Evolutionary conservation across 1,140 invertebrate genomes (phyloP).

Genomic region (Drosophila repletoides): DNA sequence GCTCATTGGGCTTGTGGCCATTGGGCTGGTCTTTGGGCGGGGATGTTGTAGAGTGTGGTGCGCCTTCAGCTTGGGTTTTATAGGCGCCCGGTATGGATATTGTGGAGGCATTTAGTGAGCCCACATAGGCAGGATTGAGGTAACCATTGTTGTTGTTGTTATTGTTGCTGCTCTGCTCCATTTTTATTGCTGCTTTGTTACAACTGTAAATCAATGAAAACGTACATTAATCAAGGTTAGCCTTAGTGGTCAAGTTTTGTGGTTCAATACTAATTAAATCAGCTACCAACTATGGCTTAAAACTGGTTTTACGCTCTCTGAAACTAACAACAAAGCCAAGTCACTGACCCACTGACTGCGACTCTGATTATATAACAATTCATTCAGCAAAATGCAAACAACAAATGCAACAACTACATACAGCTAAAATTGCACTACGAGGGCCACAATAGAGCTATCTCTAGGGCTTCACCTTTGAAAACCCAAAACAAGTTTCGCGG

Average conservation of each 20-base stretch:
- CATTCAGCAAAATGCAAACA: slow-evolving; percentile 56
- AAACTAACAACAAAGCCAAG: slow-evolving; percentile 24
- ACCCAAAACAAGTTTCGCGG: slow-evolving; percentile 56
- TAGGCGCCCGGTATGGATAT: slow-evolving; percentile 75
- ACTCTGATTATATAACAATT: slow-evolving; percentile 58
- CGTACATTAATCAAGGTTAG: slow-evolving; percentile 45
- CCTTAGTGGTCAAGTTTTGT: slow-evolving; percentile 61
- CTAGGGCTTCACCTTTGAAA: slow-evolving; percentile 37
- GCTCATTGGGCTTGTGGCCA: slow-evolving; percentile 6
- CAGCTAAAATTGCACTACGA: slow-evolving; percentile 3
- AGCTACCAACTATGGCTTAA: background rate
- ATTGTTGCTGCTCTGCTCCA: slow-evolving; percentile 29
- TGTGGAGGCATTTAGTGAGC: slow-evolving; percentile 56
- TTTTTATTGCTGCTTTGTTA: slow-evolving; percentile 27
- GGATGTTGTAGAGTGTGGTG: background rate
- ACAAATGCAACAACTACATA: slow-evolving; percentile 20
- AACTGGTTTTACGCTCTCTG: slow-evolving; percentile 28
- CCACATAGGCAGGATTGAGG: slow-evolving; percentile 66
- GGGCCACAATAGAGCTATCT: background rate
- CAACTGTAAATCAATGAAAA: slow-evolving; percentile 31
- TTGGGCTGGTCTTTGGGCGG: slow-evolving; percentile 18
- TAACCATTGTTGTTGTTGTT: slow-evolving; percentile 55
- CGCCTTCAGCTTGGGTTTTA: slow-evolving; percentile 18
- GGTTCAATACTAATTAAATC: slow-evolving; percentile 34
- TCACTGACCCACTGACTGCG: slow-evolving; percentile 75